Evolutionary conservation across 2,113 vertebrate species (phyloP), one percentile per base, ranked within the genome.

Genomic region (Tapirus terrestris): DNA sequence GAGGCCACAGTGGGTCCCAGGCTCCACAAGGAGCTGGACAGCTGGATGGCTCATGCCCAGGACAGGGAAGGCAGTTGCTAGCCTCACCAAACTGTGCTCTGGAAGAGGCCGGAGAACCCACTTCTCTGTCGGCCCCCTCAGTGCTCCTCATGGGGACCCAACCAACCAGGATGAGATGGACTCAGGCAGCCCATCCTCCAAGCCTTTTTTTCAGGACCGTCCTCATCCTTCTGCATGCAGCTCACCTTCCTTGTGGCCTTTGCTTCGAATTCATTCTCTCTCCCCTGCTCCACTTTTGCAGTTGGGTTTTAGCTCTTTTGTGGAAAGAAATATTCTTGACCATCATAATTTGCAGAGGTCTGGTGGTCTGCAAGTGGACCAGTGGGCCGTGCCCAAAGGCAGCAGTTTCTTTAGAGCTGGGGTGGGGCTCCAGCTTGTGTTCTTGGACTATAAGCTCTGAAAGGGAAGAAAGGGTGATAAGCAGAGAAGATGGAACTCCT

Each of bases 361-460:
- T 2, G 60, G 75, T 0, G 0, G 39, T 29, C 91, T 81, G 67
- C 67, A 63, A 3, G 43, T 2, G 36, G 77, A 6, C 45, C 25
- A 0, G 33, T 13, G 48, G 72, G 43, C 86, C 5, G 0, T 33
- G 27, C 67, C 10, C 68, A 14, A 60, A 10, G 1, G 39, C 7
- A 6, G 39, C 0, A 3, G 65, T 36, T 48, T 53, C 90, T 36
- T 56, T 27, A 39, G 67, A 33, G 51, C 65, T 16, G 63, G 11
- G 6, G 1, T 2, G 0, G 63, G 48, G 33, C 51, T 43, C 20
- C 31, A 0, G 25, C 45, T 58, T 17, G 12, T 13, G 14, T 23
- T n/a, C 17, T 6, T 58, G 39, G 95, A 45, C 18, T 2, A 2
- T 3, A 21, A 33, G 29, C 70, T 36, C 53, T 8, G 56, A 39